Conservation (phyloP, 2,888 invertebrate genomes). For the Horisme vitalbata region DNA sequence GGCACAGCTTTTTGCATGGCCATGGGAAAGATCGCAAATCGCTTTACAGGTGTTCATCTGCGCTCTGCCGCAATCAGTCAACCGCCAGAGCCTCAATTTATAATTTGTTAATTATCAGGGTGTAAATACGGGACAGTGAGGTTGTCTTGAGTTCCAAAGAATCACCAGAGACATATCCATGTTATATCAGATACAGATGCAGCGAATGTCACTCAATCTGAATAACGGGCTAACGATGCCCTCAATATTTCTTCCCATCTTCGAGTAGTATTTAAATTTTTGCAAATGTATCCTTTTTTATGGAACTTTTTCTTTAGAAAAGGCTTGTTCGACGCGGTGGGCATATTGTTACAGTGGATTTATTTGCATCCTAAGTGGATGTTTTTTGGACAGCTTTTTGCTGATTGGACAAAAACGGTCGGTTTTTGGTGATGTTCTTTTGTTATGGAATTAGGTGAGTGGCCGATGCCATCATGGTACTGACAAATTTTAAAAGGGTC, state of each 20-base stretch:
- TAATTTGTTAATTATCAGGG: too few relatives aligned
- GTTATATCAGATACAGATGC: conserved; percentile 40
- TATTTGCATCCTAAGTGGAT: conserved; percentile 69
- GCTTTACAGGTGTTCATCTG: too few relatives aligned
- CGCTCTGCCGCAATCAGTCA: too few relatives aligned
- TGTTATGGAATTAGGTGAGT: conserved; percentile 49
- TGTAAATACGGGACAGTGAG: too few relatives aligned
- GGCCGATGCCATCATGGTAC: conserved; percentile 34
- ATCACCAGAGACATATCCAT: conserved; percentile 15
- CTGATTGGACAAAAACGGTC: conserved; percentile 64
- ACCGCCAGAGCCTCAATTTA: too few relatives aligned
- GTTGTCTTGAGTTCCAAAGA: too few relatives aligned
- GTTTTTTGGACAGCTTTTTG: conserved; percentile 66
- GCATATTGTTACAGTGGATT: conserved; percentile 66
- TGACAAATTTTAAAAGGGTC: too few relatives aligned
- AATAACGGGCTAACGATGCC: conserved; percentile 69
- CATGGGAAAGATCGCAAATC: too few relatives aligned
- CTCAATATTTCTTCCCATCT: conserved; percentile 66
- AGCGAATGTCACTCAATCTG: conserved; percentile 65
- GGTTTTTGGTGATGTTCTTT: conserved; percentile 61
- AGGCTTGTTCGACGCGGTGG: conserved; percentile 53
- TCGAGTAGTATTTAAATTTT: conserved; percentile 65
- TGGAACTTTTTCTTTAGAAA: conserved; percentile 31
- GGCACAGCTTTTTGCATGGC: too few relatives aligned
- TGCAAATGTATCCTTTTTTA: conserved; percentile 38